A percentile compares a stretch with the other conserved stretches of the same genome.
These are phyloP conservation scores for Acleris laterana DNA, from an alignment of 2,888 invertebrate species.

Conservation along the genomic window DNA sequence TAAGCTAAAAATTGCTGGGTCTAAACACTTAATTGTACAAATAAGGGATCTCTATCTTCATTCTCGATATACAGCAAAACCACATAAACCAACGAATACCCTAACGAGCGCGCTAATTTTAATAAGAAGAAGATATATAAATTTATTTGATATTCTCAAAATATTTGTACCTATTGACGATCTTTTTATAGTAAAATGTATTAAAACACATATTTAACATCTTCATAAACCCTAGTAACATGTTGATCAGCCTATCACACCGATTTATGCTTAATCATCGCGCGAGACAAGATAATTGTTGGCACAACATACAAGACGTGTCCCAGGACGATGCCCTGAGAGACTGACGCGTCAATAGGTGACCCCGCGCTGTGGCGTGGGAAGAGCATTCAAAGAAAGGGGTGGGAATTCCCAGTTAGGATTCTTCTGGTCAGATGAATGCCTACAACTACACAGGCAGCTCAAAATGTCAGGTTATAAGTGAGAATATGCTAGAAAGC, in stretches of 20 bases:
- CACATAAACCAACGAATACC: too few relatives aligned
- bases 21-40: too few relatives aligned
- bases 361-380: slow-evolving; percentile 22
- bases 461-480: neutral
- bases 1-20: too few relatives aligned
- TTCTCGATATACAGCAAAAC: too few relatives aligned
- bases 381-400: slow-evolving; percentile 10
- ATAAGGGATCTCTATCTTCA: too few relatives aligned
- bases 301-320: slow-evolving; percentile 11
- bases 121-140: too few relatives aligned
- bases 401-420: neutral
- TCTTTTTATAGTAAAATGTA: too few relatives aligned
- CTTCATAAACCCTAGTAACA: neutral
- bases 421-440: neutral
- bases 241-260: neutral
- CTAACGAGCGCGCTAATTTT: too few relatives aligned
- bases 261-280: slow-evolving; percentile 3
- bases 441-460: neutral
- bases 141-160: too few relatives aligned
- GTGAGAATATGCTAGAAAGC: too few relatives aligned
- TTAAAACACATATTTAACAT: neutral
- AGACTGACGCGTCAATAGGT: slow-evolving; percentile 31
- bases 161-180: too few relatives aligned
- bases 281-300: slow-evolving; percentile 16
- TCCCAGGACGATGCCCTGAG: slow-evolving; percentile 11